Conservation (phyloP, 2,113 vertebrate species). For the Proteles cristata region DNA sequence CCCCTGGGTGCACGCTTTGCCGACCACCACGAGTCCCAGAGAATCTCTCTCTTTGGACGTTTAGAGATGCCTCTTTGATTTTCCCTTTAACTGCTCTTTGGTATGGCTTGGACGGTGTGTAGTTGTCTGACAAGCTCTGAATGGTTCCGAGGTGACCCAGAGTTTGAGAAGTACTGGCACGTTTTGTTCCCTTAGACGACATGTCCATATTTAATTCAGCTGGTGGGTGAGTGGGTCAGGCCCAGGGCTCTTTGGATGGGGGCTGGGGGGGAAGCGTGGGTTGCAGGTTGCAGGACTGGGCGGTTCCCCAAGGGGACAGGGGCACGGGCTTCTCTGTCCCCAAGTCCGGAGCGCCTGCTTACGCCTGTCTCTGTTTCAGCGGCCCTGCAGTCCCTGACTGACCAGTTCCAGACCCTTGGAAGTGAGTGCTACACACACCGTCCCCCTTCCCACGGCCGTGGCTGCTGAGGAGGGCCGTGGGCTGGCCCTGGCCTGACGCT, state of each 20-base stretch:
- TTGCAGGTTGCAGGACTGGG: background rate
- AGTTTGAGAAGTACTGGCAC: background rate
- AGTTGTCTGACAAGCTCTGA: background rate
- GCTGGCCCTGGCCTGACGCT: background rate
- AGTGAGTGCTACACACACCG: background rate
- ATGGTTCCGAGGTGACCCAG: background rate
- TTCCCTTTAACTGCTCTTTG: background rate
- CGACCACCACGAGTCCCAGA: fast-evolving
- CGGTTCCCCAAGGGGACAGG: fast-evolving
- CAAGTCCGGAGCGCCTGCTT: background rate
- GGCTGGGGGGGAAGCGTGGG: background rate
- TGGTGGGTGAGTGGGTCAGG: no score
- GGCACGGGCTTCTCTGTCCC: background rate
- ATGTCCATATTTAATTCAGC: background rate
- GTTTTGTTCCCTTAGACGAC: background rate
- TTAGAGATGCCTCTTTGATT: background rate
- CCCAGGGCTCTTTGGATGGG: background rate
- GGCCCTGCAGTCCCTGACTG: fast-evolving
- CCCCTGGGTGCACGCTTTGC: fast-evolving
- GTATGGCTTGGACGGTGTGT: no score
- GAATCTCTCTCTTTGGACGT: background rate
- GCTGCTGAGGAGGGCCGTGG: background rate
- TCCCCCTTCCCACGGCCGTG: background rate
- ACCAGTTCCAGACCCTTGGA: background rate
- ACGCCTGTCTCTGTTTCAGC: background rate